Conservation (phyloP, 2,797 vertebrate species). For the Artibeus jamaicensis region DNA sequence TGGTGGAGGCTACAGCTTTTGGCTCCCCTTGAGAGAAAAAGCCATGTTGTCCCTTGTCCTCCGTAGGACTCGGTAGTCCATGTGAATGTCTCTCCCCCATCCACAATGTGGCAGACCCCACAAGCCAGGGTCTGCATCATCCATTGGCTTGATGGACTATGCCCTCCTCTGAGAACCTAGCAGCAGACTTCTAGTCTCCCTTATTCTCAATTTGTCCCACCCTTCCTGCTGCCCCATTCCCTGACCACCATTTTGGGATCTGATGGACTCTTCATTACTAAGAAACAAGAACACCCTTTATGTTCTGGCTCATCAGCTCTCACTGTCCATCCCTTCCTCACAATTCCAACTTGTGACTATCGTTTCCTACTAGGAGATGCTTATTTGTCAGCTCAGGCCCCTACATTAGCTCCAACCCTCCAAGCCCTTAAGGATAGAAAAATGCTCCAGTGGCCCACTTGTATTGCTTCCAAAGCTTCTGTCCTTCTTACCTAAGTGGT, state of each 20-base stretch:
- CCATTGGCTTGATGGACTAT: neutral
- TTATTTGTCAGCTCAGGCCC: neutral
- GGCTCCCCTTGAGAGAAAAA: too few species aligned
- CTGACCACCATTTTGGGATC: neutral
- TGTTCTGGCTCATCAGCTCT: neutral
- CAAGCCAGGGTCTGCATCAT: too few species aligned
- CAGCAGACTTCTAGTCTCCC: neutral
- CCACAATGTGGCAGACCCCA: too few species aligned
- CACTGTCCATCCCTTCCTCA: neutral
- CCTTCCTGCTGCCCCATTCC: neutral
- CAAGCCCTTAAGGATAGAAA: neutral
- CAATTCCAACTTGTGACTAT: neutral
- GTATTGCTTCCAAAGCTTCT: neutral
- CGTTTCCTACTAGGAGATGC: neutral
- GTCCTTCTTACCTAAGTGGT: slow-evolving; percentile 83
- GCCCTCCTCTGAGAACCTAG: neutral
- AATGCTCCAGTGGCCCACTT: neutral
- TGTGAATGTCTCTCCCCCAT: too few species aligned
- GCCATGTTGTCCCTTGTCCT: too few species aligned
- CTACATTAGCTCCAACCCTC: neutral
- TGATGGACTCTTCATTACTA: neutral
- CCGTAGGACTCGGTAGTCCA: too few species aligned
- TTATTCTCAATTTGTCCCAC: neutral
- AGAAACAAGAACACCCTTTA: neutral
- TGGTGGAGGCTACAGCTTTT: too few species aligned